A percentile compares a stretch with the other conserved stretches of the same genome.
phyloP scores from a whole-genome alignment of 1,140 invertebrate genomes.

The Drosophila murphyi region DNA sequence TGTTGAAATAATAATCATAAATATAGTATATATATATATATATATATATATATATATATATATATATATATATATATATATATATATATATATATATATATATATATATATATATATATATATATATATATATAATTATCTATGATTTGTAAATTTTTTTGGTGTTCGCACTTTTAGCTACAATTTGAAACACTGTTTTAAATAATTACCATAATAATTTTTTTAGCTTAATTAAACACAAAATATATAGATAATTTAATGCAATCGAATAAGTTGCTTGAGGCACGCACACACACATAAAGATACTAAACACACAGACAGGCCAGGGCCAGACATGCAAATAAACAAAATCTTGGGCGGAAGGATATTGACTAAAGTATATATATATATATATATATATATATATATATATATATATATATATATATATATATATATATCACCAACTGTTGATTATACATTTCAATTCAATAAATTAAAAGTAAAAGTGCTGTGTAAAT shows the following conservation, averaged over 20 bases:
- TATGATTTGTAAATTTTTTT: background rate
- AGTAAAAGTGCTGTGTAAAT: no score
- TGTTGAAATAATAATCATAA: slow-evolving; percentile 8
- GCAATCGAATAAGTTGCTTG: slow-evolving; percentile 18
- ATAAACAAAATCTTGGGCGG: background rate
- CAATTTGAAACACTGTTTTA: background rate
- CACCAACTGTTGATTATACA: no score
- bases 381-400: no score
- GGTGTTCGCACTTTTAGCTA: slow-evolving; percentile 6
- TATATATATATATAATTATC: slow-evolving; percentile 3
- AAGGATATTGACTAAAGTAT: no score
- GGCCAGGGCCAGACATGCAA: background rate
- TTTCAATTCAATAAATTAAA: no score
- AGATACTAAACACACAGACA: no score
- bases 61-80: background rate
- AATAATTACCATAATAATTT: slow-evolving; percentile 3
- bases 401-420: no score
- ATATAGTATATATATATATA: background rate
- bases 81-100: slow-evolving; percentile 2
- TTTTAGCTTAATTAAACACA: slow-evolving; percentile 6
- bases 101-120: background rate
- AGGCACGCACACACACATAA: slow-evolving; percentile 2
- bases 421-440: no score
- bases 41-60: slow-evolving; percentile 1
- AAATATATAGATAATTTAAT: slow-evolving; percentile 12